Base-by-base conservation (phyloP, 1,140 invertebrate genomes). In the Bombus haemorrhoidalis region DNA sequence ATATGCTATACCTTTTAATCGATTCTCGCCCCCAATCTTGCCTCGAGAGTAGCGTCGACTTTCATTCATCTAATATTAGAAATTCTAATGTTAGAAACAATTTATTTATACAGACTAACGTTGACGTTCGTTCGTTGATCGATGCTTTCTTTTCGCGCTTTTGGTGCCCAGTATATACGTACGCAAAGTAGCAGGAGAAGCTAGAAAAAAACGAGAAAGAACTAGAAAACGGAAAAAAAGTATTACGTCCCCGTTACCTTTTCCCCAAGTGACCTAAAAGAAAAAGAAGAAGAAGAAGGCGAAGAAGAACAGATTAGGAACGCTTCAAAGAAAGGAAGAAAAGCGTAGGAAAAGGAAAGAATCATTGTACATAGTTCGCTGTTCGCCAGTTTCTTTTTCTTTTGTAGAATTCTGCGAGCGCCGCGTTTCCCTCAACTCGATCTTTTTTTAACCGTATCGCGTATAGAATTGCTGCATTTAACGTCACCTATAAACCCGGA, bases 321-420 rank as follows among this genome's bases (percentile, higher is more conserved):
- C 15, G 41, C 32, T 59, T 25, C 59, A 53, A 15, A 59, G 47
- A 10, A 13, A 25, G 6, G 18, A 37, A 59, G 28, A 37, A 34
- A 34, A 53, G 8, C 8, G 37, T 37, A 57, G 32, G 6, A 47
- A 72, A 81, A 57, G 22, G 53, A 59, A 72, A 34, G 32, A 64
- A 78, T 88, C 32, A 68, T 89, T 89, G 87, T 89, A 88, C 57
- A 89, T 89, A 89, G 34, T 43, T 39, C 47, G 32, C 43, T 77
- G 28, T 57, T n/a, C 62, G 57, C 37, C 4, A 64, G 83, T 68
- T 47, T 85, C 59, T n/a, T 34, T 47, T 53, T 47, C 66, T 64
- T 85, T 8, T 2, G 53, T 59, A 66, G 62, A 39, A 62, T 37
- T 32, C 34, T 39, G n/a, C 13, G 47, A 41, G 47, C 64, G 22